Evolutionary conservation across 2,797 vertebrate genomes (phyloP).

Genomic region (Orientallactaga sibirica): DNA sequence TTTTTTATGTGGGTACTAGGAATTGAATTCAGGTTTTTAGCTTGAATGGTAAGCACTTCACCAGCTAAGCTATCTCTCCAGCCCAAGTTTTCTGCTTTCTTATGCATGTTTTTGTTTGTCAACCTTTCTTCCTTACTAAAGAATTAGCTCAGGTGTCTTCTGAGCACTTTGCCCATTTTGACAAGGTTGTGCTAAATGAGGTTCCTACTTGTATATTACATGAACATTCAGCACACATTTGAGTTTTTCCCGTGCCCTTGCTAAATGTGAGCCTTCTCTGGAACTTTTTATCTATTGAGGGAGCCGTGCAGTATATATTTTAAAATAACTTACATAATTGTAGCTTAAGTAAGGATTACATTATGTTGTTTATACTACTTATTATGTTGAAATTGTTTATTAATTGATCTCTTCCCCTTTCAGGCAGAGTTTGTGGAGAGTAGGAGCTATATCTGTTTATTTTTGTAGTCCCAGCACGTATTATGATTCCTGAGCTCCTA

Average conservation of each 20-base stretch:
- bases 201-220: neutral
- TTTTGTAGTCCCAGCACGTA: neutral
- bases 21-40: no score
- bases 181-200: neutral
- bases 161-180: neutral
- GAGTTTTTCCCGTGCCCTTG: neutral
- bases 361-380: conserved; percentile 1
- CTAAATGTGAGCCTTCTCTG: neutral
- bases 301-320: conserved; percentile 37
- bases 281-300: neutral
- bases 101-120: neutral
- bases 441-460: neutral
- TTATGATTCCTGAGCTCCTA: neutral
- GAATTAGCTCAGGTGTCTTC: conserved; percentile 4
- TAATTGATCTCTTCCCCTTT: neutral
- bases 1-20: no score
- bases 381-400: conserved; percentile 29
- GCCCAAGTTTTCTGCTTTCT: neutral
- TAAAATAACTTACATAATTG: conserved; percentile 6
- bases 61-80: no score
- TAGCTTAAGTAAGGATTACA: neutral
- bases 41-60: no score
- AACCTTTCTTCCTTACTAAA: neutral
- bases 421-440: neutral
- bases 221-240: neutral